Percentiles rank a stretch among this genome's conserved stretches.
Conservation (phyloP, 2,888 invertebrate species). For the Epinotia demarniana region DNA sequence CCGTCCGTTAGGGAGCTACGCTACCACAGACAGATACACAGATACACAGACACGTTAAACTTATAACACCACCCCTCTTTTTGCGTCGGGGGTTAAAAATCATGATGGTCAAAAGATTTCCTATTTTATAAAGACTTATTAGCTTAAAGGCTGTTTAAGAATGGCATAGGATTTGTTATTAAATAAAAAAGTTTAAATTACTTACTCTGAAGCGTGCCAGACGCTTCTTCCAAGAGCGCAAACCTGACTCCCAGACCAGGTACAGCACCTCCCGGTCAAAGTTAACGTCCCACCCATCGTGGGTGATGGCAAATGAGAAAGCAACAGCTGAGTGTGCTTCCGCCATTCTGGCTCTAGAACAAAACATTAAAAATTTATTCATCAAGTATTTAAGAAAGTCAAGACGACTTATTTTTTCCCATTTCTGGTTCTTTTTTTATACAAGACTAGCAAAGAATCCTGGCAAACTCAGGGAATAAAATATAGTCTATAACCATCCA, state of each 20-base stretch:
- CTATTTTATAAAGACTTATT: too few relatives aligned
- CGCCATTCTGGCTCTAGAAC: slow-evolving; percentile 88
- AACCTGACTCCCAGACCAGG: slow-evolving; percentile 97
- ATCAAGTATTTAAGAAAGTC: not conserved
- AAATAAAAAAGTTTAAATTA: slow-evolving; percentile 43
- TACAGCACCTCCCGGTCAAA: slow-evolving; percentile 98
- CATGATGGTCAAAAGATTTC: not conserved
- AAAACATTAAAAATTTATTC: slow-evolving; percentile 3
- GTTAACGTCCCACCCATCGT: slow-evolving; percentile 99
- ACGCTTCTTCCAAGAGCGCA: slow-evolving; percentile 98
- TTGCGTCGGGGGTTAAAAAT: too few relatives aligned
- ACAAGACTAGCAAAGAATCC: too few relatives aligned
- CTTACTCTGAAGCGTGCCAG: slow-evolving; percentile 95
- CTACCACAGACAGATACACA: too few relatives aligned
- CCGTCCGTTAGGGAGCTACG: too few relatives aligned
- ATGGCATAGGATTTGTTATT: not conserved
- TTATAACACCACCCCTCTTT: too few relatives aligned
- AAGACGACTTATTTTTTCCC: not conserved
- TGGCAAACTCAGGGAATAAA: too few relatives aligned
- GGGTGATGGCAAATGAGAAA: slow-evolving; percentile 98
- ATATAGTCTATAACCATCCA: too few relatives aligned
- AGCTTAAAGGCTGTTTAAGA: not conserved
- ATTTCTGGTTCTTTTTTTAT: not conserved
- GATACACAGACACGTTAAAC: too few relatives aligned
- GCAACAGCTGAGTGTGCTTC: slow-evolving; percentile 99